Evolutionary conservation across 2,797 vertebrate genomes (phyloP), one percentile per base, ranked within the genome.

Genomic region (Helostoma temminkii): DNA sequence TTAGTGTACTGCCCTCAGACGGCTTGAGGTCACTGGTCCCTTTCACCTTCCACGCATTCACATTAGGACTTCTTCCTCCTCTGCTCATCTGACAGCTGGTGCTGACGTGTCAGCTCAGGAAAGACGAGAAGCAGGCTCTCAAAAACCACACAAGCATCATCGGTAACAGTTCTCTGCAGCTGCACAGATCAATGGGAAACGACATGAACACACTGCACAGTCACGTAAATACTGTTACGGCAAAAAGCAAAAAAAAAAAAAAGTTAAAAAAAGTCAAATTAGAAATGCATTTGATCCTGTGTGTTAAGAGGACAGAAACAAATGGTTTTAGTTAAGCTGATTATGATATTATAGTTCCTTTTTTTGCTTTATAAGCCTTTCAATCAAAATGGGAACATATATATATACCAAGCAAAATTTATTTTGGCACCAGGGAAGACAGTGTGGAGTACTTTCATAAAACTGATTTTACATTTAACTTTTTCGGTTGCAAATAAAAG

Each of bases 21-120:
- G 28, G 57, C 65, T 71, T 43, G 65, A 76, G 80, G 77, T 81
- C 80, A 71, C 62, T 42, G 78, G 76, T 79, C 82, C 49, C 76
- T 65, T 79, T 87, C 80, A 69, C 76, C 80, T 81, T 83, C 76
- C 80, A 83, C 82, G 81, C 58, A 70, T 90, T 88, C 88, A 90
- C 86, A 87, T 89, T 88, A 84, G 83, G 82, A 85, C 76, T 67
- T 70, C 41, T 42, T 61, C 42, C 45, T 62, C 74, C 54, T 71
- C 66, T 22, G 48, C 66, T 48, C 16, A 49, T 48, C 55, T 24
- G 71, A 78, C 86, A 87, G 83, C 68, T 79, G 84, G 53, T 81
- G 89, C 87, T 70, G 89, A 89, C 86, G 86, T 91, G 89, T 90
- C 89, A 42, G 65, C 45, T 41, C 56, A 30, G 67, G 68, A n/a